These are phyloP conservation scores for Cataglyphis altisquamis DNA, from an alignment of 2,888 invertebrate genomes.

Conservation along the genomic window DNA sequence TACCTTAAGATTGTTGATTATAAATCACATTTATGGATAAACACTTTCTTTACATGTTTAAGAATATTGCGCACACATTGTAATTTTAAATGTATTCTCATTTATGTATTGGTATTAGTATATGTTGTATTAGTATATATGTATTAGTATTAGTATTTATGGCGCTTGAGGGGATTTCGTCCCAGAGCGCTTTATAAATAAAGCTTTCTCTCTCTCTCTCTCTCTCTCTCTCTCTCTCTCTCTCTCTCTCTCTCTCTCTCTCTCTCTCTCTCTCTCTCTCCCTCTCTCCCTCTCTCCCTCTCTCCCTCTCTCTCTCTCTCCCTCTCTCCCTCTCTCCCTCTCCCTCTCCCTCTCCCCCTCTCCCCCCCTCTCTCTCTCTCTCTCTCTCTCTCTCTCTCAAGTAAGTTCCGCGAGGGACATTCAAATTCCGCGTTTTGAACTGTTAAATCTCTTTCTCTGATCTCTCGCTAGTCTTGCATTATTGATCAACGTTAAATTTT, in stretches of 20 bases:
- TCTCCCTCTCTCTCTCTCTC: background rate
- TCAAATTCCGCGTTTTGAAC: background rate
- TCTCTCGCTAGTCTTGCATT: background rate
- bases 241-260: background rate
- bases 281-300: no score
- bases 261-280: background rate
- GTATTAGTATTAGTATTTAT: no score
- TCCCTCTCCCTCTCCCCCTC: background rate
- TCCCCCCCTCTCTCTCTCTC: background rate
- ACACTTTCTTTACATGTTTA: no score
- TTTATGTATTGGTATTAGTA: no score
- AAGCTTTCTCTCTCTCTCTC: background rate
- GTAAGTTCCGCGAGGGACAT: background rate
- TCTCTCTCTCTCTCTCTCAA: background rate
- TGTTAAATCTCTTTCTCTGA: background rate
- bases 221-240: background rate
- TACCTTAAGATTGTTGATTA: no score
- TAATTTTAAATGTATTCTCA: no score
- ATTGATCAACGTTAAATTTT: constrained; percentile 13
- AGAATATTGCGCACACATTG: no score
- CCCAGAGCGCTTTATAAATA: no score
- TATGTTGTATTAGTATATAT: no score
- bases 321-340: background rate
- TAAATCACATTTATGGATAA: no score
- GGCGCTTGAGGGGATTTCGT: no score